phyloP scores from a whole-genome alignment of 2,113 vertebrate species.

The Meleagris gallopavo region DNA sequence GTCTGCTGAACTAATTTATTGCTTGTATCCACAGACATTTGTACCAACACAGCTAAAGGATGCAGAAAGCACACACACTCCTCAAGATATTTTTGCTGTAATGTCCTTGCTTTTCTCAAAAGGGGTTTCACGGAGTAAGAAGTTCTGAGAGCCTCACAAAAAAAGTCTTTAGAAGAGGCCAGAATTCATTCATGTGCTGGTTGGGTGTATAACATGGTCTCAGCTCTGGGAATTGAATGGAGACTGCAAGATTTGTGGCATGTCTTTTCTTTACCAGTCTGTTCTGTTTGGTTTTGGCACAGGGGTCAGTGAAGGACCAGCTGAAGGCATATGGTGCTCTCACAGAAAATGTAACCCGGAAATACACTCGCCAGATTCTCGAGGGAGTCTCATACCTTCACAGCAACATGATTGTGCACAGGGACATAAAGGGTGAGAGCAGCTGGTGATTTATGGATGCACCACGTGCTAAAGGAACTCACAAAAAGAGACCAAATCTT shows the following conservation, averaged over 20 bases:
- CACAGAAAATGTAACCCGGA: conserved; percentile 94
- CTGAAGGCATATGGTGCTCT: conserved; percentile 94
- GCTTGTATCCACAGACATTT: background rate
- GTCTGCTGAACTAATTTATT: background rate
- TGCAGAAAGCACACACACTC: background rate
- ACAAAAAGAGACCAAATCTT: background rate
- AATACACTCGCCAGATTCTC: conserved; percentile 95
- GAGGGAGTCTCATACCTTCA: conserved; percentile 96
- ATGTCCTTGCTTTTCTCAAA: background rate
- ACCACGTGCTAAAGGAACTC: background rate
- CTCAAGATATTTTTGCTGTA: background rate
- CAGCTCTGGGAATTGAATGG: background rate
- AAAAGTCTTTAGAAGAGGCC: background rate
- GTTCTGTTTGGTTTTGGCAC: background rate
- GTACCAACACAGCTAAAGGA: background rate
- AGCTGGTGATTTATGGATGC: background rate
- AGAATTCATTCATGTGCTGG: background rate
- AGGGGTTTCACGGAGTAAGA: background rate
- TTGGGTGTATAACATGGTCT: background rate
- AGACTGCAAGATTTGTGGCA: background rate
- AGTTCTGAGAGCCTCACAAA: background rate
- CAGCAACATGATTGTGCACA: conserved; percentile 98
- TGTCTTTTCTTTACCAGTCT: background rate
- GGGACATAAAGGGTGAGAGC: conserved; percentile 93
- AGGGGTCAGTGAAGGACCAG: conserved; percentile 98